Base-by-base conservation (phyloP, 2,888 invertebrate species). In the Nebria salina region DNA sequence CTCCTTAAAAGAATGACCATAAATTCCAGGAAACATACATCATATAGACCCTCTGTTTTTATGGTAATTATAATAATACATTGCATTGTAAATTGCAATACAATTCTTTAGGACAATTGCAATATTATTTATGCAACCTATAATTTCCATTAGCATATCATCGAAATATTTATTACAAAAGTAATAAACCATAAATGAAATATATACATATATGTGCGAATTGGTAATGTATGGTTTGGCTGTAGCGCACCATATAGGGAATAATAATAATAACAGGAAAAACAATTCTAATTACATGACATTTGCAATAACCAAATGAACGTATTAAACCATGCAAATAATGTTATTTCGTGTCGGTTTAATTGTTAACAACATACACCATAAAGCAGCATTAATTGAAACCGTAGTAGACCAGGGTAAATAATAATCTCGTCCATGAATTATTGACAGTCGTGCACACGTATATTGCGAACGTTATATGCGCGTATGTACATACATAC, bases 201-300 rank as follows among this genome's bases (percentile, higher is more conserved):
- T 54, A 54, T 54, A 54, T 54, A 54, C 54, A 13, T 54, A 54
- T 54, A 54, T 54, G 54, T 54, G 13, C 54, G 54, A 54, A 54
- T 54, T 54, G 54, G 8, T 4, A 54, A 7, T 54, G 54, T 8
- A 54, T 54, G 54, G 54, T 8, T 54, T 54, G 54, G 54, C 13
- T 7, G 54, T 54, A 54, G 54, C 7, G 11, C 54, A 13, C 34
- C 34, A 34, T 5, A 34, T 34, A 34, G 34, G 34, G 34, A 34
- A 34, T 34, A 34, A 34, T 34, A 34, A 13, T n/a, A 68, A 7
- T 20, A 73, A 73, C 42, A 70, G 34, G 26, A 73, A 73, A 73
- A 73, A 73, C 42, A 73, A 41, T 73, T 73, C 26, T 73, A 73
- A 73, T 73, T 73, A 73, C 73, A 73, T 73, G 73, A 73, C 73